These are phyloP conservation scores for Sinocyclocheilus anshuiensis DNA, from an alignment of 2,113 vertebrate genomes.

Conservation along the genomic window DNA sequence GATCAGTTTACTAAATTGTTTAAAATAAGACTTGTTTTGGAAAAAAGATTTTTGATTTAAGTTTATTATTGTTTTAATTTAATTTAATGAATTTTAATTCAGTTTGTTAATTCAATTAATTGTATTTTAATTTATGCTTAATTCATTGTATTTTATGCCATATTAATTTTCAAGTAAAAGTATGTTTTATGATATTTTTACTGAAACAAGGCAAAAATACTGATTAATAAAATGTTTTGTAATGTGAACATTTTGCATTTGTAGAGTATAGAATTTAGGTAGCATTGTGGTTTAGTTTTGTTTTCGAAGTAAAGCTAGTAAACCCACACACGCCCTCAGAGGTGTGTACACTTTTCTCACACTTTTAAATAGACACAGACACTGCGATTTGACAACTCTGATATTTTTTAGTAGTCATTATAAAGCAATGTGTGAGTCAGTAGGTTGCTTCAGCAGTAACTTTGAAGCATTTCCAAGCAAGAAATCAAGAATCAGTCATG, in stretches of 20 bases:
- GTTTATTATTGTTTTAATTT: no score
- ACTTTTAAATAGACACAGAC: neutral
- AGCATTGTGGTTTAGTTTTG: neutral
- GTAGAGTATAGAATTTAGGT: neutral
- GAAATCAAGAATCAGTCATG: neutral
- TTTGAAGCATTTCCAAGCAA: neutral
- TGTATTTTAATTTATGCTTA: no score
- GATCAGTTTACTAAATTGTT: no score
- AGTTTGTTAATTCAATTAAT: no score
- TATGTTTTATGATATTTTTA: neutral
- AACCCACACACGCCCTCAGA: neutral
- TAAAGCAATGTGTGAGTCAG: constrained; percentile 28
- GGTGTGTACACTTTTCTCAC: neutral
- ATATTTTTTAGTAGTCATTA: neutral
- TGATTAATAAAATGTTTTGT: neutral
- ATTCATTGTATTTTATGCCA: neutral
- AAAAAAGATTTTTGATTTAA: no score
- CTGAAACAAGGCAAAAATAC: neutral
- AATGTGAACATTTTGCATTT: neutral
- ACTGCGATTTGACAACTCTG: neutral
- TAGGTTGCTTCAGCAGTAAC: neutral
- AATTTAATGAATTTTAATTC: no score
- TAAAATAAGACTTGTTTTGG: no score
- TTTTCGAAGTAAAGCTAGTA: neutral
- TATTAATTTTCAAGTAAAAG: neutral